Base-by-base conservation (phyloP, 2,797 vertebrate genomes). In the Ctenopoma kingsleyae region DNA sequence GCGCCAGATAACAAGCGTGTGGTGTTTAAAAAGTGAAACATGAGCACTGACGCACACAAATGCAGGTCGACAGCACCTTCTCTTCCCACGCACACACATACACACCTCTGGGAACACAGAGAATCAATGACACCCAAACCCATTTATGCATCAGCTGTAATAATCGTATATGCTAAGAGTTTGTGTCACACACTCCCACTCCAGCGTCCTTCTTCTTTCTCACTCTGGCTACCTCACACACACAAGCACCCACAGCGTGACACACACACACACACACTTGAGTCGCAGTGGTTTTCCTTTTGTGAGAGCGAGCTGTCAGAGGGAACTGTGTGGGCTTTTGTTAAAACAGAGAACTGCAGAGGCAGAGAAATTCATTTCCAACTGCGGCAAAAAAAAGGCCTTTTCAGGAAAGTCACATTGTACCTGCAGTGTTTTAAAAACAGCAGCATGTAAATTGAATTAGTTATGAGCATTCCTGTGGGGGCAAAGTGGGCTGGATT, bases 331-430 rank as follows among this genome's bases (percentile, higher is more conserved):
- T 88, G 89, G 87, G 91, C 86, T 88, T 91, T 89, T 89, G 86
- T 91, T 90, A 80, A 84, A 89, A 81, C 85, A 80, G 75, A 85
- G 82, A 84, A 80, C 74, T 86, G 84, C 87, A 85, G 86, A 86
- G 90, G 88, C 84, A 84, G 83, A 89, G 80, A 83, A 90, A 91
- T 91, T 81, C 82, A 89, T 93, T 92, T 86, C 81, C 72, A 84
- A 87, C 87, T 87, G 88, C 67, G 44, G 66, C 71, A 73, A 78
- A 53, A 23, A 69, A 71, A 54, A 67, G 58, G 27, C 30, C 52
- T 88, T 87, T 88, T 83, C 65, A 80, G 81, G 73, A 85, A 88
- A 89, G 86, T 88, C 80, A 80, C 80, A 87, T 82, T 84, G 80
- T 89, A 91, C 89, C 87, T 89, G 87, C 82, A 84, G 84, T 87